Base-by-base conservation (phyloP, 2,888 invertebrate species). In the Chaetogeoica ovagalla region DNA sequence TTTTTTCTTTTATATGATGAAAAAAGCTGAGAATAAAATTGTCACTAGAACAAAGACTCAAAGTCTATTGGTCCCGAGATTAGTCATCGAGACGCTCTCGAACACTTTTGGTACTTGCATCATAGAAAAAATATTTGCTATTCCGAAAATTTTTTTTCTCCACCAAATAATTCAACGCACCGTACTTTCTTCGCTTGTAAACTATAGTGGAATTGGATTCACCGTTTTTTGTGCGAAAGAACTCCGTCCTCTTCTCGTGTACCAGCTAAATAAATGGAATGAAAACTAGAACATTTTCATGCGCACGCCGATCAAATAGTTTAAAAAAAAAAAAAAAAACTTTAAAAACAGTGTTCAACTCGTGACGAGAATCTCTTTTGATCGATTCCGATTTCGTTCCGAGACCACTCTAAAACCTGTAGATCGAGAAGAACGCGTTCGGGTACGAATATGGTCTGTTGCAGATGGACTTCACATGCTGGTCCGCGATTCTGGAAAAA, bases 401-500 rank as follows among this genome's bases (percentile, higher is more conserved):
- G 8, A 77, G 69, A 62, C 59, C 69, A n/a, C 76, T 68, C 13
- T 52, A 3, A 15, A 9, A 68, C 66, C 71, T 83, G 76, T 82
- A 83, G 19, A 82, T 82, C 30, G 81, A 59, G 21, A 77, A 77
- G 1, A 30, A 23, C 59, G n/a, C 17, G 23, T 15, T 48, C 11
- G 60, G 60, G n/a, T 77, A 77, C n/a, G 69, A n/a, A 11, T 68
- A 77, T 21, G 69, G 69, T 17, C 30, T 77, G 30, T 77, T 81
- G 77, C n/a, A n/a, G n/a, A 83, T 82, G 81, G 82, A 74, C 43
- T 82, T 77, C 30, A 77, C 82, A 17, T 69, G 82, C 65, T 63
- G 62, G 76, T 59, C 82, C 60, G 23, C 81, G 71, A 39, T 81
- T 65, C 76, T 82, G 69, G 59, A 81, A 55, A 63, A 52, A 1